Conservation (phyloP, 2,797 vertebrate species). For the Odontamblyopus rebecca region DNA sequence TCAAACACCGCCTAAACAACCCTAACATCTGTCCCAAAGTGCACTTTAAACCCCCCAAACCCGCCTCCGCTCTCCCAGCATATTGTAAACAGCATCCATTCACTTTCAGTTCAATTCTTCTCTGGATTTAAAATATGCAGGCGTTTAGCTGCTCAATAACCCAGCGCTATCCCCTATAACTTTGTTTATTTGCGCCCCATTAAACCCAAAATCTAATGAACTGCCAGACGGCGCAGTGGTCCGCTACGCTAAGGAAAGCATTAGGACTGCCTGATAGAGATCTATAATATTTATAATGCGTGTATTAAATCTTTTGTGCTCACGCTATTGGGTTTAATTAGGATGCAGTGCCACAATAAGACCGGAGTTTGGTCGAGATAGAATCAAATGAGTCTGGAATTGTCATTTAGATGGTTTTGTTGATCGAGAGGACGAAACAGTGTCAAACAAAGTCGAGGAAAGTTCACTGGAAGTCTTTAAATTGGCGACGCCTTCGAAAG, state of each 20-base stretch:
- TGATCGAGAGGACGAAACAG: not conserved
- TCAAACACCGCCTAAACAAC: not conserved
- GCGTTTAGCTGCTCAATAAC: constrained; percentile 16
- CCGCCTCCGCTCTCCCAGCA: not conserved
- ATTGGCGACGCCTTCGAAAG: not conserved
- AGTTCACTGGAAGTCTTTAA: not conserved
- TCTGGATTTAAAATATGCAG: constrained; percentile 4
- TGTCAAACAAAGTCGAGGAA: not conserved
- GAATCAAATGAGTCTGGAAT: not conserved
- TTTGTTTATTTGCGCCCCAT: constrained; percentile 17
- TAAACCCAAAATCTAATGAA: constrained; percentile 13
- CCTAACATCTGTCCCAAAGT: not conserved
- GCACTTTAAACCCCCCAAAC: not conserved
- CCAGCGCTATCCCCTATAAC: constrained; percentile 3
- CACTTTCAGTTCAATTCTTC: constrained; percentile 1
- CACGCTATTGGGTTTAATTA: constrained; percentile 6
- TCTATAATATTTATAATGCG: constrained; percentile 7
- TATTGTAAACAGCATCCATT: not conserved
- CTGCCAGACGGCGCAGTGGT: constrained; percentile 2
- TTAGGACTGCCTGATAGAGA: not conserved
- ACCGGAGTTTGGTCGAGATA: constrained; percentile 1
- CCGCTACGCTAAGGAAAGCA: not conserved
- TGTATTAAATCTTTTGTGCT: constrained; percentile 6
- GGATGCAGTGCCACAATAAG: not conserved
- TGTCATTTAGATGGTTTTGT: constrained; percentile 1